These are phyloP conservation scores for Sebastes itinus DNA, from an alignment of 2,797 vertebrate species.

Conservation along the genomic window DNA sequence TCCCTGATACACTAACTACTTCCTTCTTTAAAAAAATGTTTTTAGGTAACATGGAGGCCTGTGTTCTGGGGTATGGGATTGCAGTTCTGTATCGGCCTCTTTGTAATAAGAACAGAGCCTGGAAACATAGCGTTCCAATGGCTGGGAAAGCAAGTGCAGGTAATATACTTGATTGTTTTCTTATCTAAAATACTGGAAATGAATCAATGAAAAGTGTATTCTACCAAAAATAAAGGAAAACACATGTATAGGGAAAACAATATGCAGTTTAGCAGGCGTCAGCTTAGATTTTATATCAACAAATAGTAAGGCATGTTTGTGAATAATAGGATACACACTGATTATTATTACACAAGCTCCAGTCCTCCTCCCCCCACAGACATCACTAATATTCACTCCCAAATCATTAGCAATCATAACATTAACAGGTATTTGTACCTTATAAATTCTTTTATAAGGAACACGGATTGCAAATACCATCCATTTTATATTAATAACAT, in stretches of 20 bases:
- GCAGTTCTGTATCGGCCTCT: slow-evolving; percentile 90
- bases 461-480: background rate
- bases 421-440: background rate
- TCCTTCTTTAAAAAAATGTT: background rate
- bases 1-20: background rate
- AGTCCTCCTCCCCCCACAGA: background rate
- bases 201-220: background rate
- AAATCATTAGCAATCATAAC: background rate
- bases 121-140: slow-evolving; percentile 89
- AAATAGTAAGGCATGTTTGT: background rate
- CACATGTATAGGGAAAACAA: background rate
- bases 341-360: background rate
- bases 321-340: background rate
- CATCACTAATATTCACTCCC: background rate
- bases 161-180: slow-evolving; percentile 54
- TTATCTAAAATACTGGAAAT: background rate
- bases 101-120: slow-evolving; percentile 91
- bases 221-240: background rate
- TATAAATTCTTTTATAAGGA: background rate
- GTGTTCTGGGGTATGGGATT: slow-evolving; percentile 93
- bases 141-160: slow-evolving; percentile 93
- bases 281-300: background rate
- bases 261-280: background rate
- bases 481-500: background rate
- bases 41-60: slow-evolving; percentile 89